Percentiles rank a stretch among this genome's conserved stretches.
Conservation (phyloP, 1,140 invertebrate species). For the Hirudo medicinalis region DNA sequence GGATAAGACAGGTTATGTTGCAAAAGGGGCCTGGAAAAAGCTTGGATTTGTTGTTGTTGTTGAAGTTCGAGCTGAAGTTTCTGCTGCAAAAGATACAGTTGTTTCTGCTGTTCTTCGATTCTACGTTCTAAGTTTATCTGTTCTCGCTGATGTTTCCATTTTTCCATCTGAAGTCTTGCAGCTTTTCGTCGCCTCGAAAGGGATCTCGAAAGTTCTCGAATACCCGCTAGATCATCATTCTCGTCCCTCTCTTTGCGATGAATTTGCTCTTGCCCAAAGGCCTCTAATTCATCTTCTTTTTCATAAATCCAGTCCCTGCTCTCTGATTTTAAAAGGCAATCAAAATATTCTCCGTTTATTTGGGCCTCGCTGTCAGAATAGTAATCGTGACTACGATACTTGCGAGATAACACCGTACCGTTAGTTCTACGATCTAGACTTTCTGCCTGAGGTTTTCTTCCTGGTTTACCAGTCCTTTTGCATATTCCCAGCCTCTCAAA, state of each 20-base stretch:
- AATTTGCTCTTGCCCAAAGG: neutral
- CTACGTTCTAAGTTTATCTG: conserved; percentile 5
- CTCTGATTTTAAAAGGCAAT: too few relatives aligned
- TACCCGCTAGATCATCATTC: conserved; percentile 1
- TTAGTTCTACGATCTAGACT: conserved; percentile 3
- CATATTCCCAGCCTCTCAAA: neutral
- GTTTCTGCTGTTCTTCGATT: neutral
- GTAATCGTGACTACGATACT: neutral
- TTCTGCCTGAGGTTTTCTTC: conserved; percentile 6
- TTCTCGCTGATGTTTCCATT: neutral
- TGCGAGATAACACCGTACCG: neutral
- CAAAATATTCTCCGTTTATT: neutral
- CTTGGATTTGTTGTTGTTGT: neutral
- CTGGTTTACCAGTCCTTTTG: neutral
- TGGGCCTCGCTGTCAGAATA: conserved; percentile 8
- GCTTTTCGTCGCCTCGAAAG: conserved; percentile 1
- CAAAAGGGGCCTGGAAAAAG: too few relatives aligned
- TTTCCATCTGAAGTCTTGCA: conserved; percentile 9
- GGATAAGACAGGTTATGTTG: neutral
- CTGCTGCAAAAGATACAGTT: neutral
- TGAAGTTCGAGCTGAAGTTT: neutral
- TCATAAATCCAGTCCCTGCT: too few relatives aligned
- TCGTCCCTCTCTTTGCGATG: neutral
- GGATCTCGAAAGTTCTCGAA: conserved; percentile 11
- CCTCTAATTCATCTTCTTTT: neutral